A percentile compares a stretch with the other conserved stretches of the same genome.
phyloP scores from a whole-genome alignment of 2,888 invertebrate genomes.

The Pyrrhia umbra region DNA sequence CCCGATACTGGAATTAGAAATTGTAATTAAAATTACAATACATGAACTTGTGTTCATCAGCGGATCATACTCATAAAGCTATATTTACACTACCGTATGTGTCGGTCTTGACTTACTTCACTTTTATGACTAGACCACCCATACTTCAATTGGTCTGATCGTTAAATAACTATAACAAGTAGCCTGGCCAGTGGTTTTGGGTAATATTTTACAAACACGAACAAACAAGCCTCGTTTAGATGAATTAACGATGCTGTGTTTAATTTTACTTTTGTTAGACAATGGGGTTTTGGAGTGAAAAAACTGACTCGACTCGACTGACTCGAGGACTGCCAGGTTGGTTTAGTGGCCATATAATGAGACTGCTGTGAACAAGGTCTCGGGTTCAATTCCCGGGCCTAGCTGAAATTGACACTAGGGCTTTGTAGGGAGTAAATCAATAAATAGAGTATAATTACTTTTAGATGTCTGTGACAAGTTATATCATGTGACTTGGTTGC shows the following conservation, averaged over 20 bases:
- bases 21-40: slow-evolving; percentile 25
- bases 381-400: no score
- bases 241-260: slow-evolving; percentile 54
- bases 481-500: no score
- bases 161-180: slow-evolving; percentile 72
- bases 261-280: slow-evolving; percentile 39
- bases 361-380: no score
- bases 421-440: no score
- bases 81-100: slow-evolving; percentile 71
- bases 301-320: no score
- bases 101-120: slow-evolving; percentile 70
- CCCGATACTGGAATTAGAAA: not conserved
- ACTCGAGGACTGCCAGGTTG: no score
- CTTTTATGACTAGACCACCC: slow-evolving; percentile 80
- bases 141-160: slow-evolving; percentile 77
- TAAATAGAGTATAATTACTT: no score
- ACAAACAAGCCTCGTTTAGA: slow-evolving; percentile 40
- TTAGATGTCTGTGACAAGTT: no score
- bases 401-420: no score
- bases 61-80: slow-evolving; percentile 66
- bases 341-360: no score
- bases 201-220: slow-evolving; percentile 65
- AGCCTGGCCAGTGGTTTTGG: slow-evolving; percentile 62
- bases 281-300: not conserved
- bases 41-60: slow-evolving; percentile 45